Conservation (phyloP, 1,140 invertebrate genomes). For the Gryon sp. region DNA sequence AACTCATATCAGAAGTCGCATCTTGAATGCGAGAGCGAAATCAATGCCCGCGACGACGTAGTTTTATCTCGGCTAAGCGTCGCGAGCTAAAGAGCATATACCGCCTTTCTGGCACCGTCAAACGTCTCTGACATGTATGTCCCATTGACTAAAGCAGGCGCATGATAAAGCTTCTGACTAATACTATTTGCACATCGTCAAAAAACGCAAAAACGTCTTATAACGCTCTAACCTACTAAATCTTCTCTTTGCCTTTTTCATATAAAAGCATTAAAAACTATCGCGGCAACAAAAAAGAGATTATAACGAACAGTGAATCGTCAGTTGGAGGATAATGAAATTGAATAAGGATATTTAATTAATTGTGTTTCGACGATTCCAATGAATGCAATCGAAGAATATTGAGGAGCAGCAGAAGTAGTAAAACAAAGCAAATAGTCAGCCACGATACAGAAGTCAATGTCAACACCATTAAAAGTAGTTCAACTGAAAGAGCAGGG, state of each 20-base stretch:
- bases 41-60: conserved; percentile 42
- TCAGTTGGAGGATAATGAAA: not conserved
- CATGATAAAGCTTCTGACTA: conserved; percentile 27
- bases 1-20: conserved; percentile 48
- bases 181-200: conserved; percentile 30
- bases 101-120: not conserved
- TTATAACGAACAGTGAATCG: not conserved
- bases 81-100: not conserved
- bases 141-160: conserved; percentile 7
- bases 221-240: conserved; percentile 14
- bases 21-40: conserved; percentile 39
- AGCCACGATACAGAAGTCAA: conserved; percentile 2
- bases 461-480: too few relatives aligned
- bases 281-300: not conserved
- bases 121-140: conserved; percentile 9
- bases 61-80: conserved; percentile 45
- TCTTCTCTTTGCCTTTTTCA: too few relatives aligned
- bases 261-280: too few relatives aligned
- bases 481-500: too few relatives aligned
- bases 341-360: conserved; percentile 8
- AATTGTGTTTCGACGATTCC: not conserved
- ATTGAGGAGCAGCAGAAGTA: conserved; percentile 10
- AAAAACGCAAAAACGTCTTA: conserved; percentile 13
- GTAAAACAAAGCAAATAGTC: conserved; percentile 38
- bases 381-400: too few relatives aligned